Evolutionary conservation across 2,113 vertebrate genomes (phyloP), one percentile per base, ranked within the genome.

Genomic region (Phaethon lepturus): DNA sequence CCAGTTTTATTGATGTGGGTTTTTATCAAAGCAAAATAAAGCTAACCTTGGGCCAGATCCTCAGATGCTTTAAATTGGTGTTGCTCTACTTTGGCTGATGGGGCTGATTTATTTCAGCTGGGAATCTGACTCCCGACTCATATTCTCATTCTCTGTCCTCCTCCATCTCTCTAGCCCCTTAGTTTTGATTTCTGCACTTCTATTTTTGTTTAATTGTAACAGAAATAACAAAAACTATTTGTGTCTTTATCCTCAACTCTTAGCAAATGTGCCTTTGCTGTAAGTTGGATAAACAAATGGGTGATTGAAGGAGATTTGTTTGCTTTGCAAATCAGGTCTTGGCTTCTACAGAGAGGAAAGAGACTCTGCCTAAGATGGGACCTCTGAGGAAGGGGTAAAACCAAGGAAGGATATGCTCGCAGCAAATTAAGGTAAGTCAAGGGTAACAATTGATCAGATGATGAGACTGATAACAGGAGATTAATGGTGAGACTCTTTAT

Each of bases 11-110:
- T 94, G 74, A 81, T 56, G 26, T 79, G 13, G 1, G 19, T 50
- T 80, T 55, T 95, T 49, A 81, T 26, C 4, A 72, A 93, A 96
- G 78, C 33, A 89, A 86, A 95, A 81, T 71, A 95, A 92, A 86
- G 20, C 35, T 72, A 64, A 78, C 24, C 42, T 72, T 74, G 69
- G 77, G 68, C 62, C 45, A 89, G 53, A 80, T 72, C 52, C 86
- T 96, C 49, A 89, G 58, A 3, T 87, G 24, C 24, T 89, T 74
- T 62, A 77, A 81, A 92, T 28, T 84, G 66, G 6, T 91, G 45
- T 60, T 88, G 35, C 22, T 68, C 15, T 33, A 29, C 24, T 59
- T 19, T 73, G 45, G 23, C 18, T 10, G 2, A 84, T 62, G 59
- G n/a, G 47, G 28, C 16, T 73, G 50, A 74, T 71, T 77, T 91